Evolutionary conservation across 2,797 vertebrate species (phyloP), one percentile per base, ranked within the genome.

Genomic region (Craterocephalus amniculus): DNA sequence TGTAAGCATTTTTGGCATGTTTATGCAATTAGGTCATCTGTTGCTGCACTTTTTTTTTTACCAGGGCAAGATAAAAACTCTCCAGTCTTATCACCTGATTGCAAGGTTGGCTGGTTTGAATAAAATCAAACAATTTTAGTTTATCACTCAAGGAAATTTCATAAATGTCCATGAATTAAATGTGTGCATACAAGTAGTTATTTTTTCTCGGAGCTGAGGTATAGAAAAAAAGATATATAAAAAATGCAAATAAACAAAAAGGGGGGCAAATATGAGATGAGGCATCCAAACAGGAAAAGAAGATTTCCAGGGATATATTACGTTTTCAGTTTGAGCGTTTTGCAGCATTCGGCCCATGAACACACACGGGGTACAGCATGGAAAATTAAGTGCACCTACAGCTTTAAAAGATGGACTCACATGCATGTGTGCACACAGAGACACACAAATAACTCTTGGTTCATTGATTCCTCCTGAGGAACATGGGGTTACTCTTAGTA

Each of bases 381-480:
- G 24, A 9, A 52, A 57, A 58, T 81, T 40, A 63, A 68, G 45
- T 38, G 40, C 67, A 73, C 64, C 64, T 67, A 51, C 60, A 70
- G 58, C 65, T 75, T n/a, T 77, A 35, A 59, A 72, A 68, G 63
- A 73, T 20, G 29, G 1, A 8, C 68, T 69, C 38, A 51, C 26
- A 67, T 56, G 69, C 55, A 61, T 18, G n/a, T 60, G 67, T 1
- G 14, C 63, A 74, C 55, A 72, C 52, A 48, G 9, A 54, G 12
- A 48, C 22, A 29, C 69, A 70, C 61, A 74, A 59, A 65, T 77
- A 70, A 76, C 76, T 74, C 65, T 65, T 69, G 64, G 85, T 68
- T 83, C 71, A 61, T 58, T 78, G 80, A 88, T 86, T 90, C 76
- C 89, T 88, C 81, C 67, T 62, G 80, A 86, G 87, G 67, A 82